phyloP scores from a whole-genome alignment of 1,140 invertebrate species.

The Hestina assimilis region DNA sequence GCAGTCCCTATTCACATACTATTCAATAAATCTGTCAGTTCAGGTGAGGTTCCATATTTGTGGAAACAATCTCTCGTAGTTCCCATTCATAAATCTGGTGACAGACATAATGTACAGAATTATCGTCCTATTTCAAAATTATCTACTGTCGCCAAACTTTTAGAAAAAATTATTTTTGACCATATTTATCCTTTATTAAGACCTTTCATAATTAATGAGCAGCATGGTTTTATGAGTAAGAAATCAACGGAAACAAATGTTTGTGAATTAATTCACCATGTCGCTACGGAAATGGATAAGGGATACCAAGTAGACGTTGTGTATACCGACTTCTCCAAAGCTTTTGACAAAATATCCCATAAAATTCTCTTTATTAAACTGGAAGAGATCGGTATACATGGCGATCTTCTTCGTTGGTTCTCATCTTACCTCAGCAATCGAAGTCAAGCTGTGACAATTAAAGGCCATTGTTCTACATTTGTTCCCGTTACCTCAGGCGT shows the following conservation, averaged over 20 bases:
- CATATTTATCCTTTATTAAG: neutral
- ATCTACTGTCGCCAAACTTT: neutral
- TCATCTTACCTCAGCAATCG: neutral
- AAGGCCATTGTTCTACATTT: constrained; percentile 6
- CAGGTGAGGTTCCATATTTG: constrained; percentile 8
- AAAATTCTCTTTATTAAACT: neutral
- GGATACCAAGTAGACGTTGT: neutral
- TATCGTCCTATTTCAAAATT: constrained; percentile 8
- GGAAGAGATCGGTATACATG: no score
- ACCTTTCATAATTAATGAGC: no score
- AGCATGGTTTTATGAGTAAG: no score
- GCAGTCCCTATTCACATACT: constrained; percentile 10
- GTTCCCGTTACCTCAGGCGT: constrained; percentile 7
- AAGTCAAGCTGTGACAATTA: neutral
- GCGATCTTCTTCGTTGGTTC: neutral
- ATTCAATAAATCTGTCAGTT: constrained; percentile 14
- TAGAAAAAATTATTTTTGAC: constrained; percentile 1
- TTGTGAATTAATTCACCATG: no score
- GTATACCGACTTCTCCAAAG: constrained; percentile 9
- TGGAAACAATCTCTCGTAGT: constrained; percentile 24
- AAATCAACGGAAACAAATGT: no score
- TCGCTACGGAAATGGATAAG: no score
- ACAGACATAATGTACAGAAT: constrained; percentile 9
- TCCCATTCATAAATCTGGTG: constrained; percentile 20
- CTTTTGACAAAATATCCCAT: constrained; percentile 7